A percentile compares a stretch with the other conserved stretches of the same genome.
Evolutionary conservation across 1,140 invertebrate species (phyloP).

Genomic region (Calosoma granatense): DNA sequence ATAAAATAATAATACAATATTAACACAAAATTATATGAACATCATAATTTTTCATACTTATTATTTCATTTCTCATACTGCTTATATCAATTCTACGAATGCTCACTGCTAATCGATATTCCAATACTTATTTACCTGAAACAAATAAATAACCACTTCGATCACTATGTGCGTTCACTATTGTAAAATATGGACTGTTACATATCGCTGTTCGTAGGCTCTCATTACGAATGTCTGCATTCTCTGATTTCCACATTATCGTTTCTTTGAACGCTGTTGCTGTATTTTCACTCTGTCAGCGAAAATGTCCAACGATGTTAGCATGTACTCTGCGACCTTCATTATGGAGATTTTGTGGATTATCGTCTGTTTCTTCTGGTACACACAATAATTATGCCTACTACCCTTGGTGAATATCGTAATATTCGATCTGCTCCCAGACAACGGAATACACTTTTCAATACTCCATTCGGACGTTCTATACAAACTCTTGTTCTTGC

Average conservation of each 20-base stretch:
- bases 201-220: too few species aligned
- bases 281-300: neutral
- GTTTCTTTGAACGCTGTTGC: neutral
- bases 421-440: constrained; percentile 20
- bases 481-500: constrained; percentile 23
- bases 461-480: constrained; percentile 30
- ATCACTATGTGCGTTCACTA: too few species aligned
- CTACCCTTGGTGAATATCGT: constrained; percentile 20
- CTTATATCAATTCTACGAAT: too few species aligned
- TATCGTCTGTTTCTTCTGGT: neutral
- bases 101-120: too few species aligned
- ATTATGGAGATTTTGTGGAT: neutral
- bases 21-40: neutral
- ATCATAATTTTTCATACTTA: too few species aligned
- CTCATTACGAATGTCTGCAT: too few species aligned
- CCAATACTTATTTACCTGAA: too few species aligned
- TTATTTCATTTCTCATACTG: too few species aligned
- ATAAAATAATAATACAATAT: neutral
- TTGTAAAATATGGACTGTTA: too few species aligned
- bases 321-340: neutral
- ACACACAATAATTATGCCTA: constrained; percentile 24
- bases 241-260: too few species aligned
- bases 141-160: too few species aligned
- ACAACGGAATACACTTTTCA: constrained; percentile 28
- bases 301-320: neutral